Conservation (phyloP, 1,140 invertebrate species). For the Lordiphosa stackelbergi region DNA sequence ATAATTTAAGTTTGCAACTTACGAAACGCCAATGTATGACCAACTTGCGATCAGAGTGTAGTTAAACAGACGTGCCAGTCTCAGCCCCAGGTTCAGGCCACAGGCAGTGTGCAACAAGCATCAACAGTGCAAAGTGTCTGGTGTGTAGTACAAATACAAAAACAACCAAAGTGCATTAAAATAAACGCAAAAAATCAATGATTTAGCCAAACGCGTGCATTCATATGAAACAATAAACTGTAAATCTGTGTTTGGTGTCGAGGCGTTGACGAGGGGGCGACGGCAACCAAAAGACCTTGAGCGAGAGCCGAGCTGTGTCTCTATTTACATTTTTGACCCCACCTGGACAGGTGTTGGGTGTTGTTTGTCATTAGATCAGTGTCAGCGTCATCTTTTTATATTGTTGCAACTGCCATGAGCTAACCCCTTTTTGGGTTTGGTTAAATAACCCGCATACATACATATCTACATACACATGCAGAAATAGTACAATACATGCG, state of each 20-base stretch:
- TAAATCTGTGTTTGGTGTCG: slow-evolving; percentile 11
- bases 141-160: slow-evolving; percentile 23
- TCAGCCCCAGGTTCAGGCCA: neutral
- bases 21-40: no score
- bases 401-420: slow-evolving; percentile 11
- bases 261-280: slow-evolving; percentile 9
- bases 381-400: slow-evolving; percentile 10
- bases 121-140: slow-evolving; percentile 41
- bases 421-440: slow-evolving; percentile 22
- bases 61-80: no score
- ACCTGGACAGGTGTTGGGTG: slow-evolving; percentile 55
- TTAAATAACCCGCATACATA: slow-evolving; percentile 29
- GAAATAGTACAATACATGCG: slow-evolving; percentile 39
- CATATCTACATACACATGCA: neutral
- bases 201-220: slow-evolving; percentile 18
- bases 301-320: slow-evolving; percentile 21
- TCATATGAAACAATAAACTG: slow-evolving; percentile 14
- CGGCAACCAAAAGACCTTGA: slow-evolving; percentile 45
- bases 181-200: slow-evolving; percentile 64
- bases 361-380: slow-evolving; percentile 3
- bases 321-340: slow-evolving; percentile 58
- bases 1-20: no score
- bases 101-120: slow-evolving; percentile 14
- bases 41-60: no score
- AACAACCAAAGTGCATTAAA: slow-evolving; percentile 48